These are phyloP conservation scores for Priocnemis perturbator DNA, from an alignment of 2,888 invertebrate species.

Conservation along the genomic window DNA sequence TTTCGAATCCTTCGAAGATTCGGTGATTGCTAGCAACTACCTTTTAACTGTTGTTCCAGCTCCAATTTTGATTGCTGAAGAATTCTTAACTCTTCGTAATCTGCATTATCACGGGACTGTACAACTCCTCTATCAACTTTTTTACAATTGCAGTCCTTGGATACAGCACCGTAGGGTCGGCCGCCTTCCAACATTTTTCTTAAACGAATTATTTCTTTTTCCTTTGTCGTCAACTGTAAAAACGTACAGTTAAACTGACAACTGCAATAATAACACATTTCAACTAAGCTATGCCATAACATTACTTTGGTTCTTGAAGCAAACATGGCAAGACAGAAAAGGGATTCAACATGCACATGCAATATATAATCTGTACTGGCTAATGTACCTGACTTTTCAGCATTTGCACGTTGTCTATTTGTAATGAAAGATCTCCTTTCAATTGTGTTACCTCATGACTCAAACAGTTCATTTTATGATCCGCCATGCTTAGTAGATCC, in stretches of 20 bases:
- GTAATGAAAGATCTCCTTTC: conserved; percentile 66
- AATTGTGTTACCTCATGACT: conserved; percentile 70
- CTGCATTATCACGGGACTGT: conserved; percentile 2
- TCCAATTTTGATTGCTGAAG: conserved; percentile 80
- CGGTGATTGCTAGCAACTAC: conserved; percentile 58
- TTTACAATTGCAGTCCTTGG: conserved; percentile 81
- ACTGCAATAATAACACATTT: not conserved
- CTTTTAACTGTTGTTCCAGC: conserved; percentile 78
- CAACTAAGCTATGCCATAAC: not conserved
- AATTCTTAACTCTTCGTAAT: conserved; percentile 67
- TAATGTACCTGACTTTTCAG: conserved; percentile 69
- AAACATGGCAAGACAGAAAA: not conserved
- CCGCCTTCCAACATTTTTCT: conserved; percentile 84
- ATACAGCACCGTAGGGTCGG: conserved; percentile 80
- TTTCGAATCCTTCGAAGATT: not conserved
- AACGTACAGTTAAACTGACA: not conserved
- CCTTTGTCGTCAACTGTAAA: conserved; percentile 71
- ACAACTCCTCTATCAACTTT: conserved; percentile 74
- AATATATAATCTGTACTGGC: not conserved
- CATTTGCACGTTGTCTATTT: conserved; percentile 64
- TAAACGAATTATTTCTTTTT: conserved; percentile 84
- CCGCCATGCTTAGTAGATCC: conserved; percentile 69
- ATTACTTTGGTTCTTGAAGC: not conserved
- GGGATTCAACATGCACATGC: not conserved
- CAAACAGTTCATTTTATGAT: conserved; percentile 70